Percentiles rank a stretch among this genome's conserved stretches.
Evolutionary conservation across 2,797 vertebrate genomes (phyloP).

Genomic region (Chiropotes sagulatus): DNA sequence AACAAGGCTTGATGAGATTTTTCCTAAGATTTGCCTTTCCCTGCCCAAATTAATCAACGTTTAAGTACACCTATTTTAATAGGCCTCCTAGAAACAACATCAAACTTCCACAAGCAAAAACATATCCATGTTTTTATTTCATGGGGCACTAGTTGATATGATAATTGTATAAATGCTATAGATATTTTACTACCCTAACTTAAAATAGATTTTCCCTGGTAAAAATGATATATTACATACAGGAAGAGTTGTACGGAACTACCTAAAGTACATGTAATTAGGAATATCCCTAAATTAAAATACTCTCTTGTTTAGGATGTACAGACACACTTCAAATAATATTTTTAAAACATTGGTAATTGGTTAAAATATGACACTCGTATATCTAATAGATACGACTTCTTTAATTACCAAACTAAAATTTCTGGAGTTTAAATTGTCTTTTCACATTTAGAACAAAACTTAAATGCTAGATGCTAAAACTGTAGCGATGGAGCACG

Average conservation of each 20-base stretch:
- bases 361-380: neutral
- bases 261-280: neutral
- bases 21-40: constrained; percentile 49
- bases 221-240: constrained; percentile 84
- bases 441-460: constrained; percentile 9
- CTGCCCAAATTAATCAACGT: neutral
- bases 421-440: neutral
- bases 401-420: neutral
- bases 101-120: constrained; percentile 17
- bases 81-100: constrained; percentile 30
- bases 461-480: neutral
- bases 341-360: neutral
- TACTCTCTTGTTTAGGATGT: neutral
- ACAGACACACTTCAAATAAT: neutral
- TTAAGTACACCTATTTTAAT: constrained; percentile 6
- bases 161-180: constrained; percentile 87
- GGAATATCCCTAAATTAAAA: constrained; percentile 19
- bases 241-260: neutral
- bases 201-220: constrained; percentile 88
- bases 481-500: neutral
- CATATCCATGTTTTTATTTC: constrained; percentile 37
- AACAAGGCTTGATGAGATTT: constrained; percentile 39
- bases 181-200: constrained; percentile 87
- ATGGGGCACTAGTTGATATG: constrained; percentile 86
- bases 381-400: neutral